Base-by-base conservation (phyloP, 1,140 invertebrate genomes). In the Zaprionus capensis region DNA sequence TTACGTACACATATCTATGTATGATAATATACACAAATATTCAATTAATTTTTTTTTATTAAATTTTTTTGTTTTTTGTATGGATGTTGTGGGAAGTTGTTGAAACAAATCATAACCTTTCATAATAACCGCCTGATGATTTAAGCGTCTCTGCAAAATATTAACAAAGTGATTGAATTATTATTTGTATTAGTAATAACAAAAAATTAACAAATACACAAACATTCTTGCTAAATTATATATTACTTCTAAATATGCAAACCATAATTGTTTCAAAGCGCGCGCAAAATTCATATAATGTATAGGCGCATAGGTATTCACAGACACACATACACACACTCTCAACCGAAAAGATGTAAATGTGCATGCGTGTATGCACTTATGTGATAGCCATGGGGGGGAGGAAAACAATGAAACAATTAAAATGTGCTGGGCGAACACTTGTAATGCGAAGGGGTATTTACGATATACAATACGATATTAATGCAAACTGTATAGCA, bases 111-210 rank as follows among this genome's bases (percentile, higher is more conserved):
- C 74, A 92, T 92, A 92, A 92, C 91, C 91, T 92, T 92, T 92
- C 91, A 92, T 92, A 92, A 92, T 92, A 92, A 92, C 91, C 91
- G 91, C 84, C 87, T 92, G 91, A 91, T 92, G 91, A 91, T 71
- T 76, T 92, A 92, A 92, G 91, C 91, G 91, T 90, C 91, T 92
- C 91, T 92, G 91, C 91, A 92, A 92, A 92, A 92, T 92, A 92
- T 92, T 92, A 92, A 92, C 91, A 92, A 92, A 92, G 76, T 92
- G 79, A 70, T 85, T 85, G 62, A 80, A 91, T 90, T 90, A 90
- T 90, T 90, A 90, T 90, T 82, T 81, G 71, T 88, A 91, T 92
- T 91, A 90, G 86, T 90, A 80, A 65, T 31, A 55, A 64, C 53
- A 46, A 65, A 64, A 62, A 63, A 46, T 57, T 46, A 46, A 67